Conservation (phyloP, 2,888 invertebrate genomes). For the Deroplatys truncata region DNA sequence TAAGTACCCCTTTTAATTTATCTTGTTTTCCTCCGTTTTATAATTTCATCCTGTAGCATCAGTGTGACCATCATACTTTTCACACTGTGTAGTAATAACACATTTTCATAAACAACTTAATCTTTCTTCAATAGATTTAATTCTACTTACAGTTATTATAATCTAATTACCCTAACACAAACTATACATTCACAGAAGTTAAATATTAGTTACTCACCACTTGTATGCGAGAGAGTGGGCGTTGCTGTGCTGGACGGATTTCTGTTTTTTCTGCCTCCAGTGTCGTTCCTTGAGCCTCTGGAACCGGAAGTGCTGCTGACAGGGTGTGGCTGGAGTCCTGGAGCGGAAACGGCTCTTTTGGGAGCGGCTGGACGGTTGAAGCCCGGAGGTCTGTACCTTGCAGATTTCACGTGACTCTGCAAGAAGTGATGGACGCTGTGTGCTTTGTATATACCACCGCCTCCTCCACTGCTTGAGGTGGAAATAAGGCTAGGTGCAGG, state of each 20-base stretch:
- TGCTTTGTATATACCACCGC: constrained; percentile 54
- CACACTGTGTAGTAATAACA: too few species aligned
- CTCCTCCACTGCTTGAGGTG: constrained; percentile 11
- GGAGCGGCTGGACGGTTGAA: constrained; percentile 61
- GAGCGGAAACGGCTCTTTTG: constrained; percentile 70
- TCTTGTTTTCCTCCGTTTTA: too few species aligned
- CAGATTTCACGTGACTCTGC: constrained; percentile 72
- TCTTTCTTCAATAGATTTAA: too few species aligned
- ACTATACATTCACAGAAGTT: too few species aligned
- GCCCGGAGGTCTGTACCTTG: constrained; percentile 81
- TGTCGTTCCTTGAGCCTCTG: not conserved
- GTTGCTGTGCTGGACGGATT: not conserved
- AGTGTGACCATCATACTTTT: too few species aligned
- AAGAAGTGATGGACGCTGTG: constrained; percentile 58
- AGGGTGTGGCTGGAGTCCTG: constrained; percentile 64
- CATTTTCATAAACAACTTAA: too few species aligned
- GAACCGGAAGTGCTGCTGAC: constrained; percentile 25
- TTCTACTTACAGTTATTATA: too few species aligned
- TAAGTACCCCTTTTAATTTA: too few species aligned
- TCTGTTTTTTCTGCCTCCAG: not conserved
- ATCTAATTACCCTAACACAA: too few species aligned
- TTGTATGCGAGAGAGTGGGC: not conserved
- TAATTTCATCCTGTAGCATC: too few species aligned
- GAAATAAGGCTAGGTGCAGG: constrained; percentile 34
- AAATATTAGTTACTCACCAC: constrained; percentile 14